phyloP scores from a whole-genome alignment of 2,888 invertebrate species.

The Dynastes tityus region DNA sequence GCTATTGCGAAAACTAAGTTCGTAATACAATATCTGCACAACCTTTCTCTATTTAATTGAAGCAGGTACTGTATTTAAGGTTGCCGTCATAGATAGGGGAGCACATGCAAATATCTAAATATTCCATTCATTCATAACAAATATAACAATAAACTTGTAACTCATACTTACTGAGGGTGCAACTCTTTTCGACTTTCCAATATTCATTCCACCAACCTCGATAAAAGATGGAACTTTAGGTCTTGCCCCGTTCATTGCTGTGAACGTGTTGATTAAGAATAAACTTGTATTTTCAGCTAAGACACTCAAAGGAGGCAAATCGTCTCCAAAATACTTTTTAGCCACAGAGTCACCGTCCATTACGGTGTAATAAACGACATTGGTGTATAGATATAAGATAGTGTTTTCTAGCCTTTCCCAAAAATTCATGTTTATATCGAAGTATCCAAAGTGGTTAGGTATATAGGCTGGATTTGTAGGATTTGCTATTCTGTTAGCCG shows the following conservation, averaged over 20 bases:
- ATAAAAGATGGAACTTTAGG: slow-evolving; percentile 70
- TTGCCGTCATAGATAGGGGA: too few relatives aligned
- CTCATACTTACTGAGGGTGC: slow-evolving; percentile 43
- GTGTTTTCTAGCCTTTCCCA: slow-evolving; percentile 62
- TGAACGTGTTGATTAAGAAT: slow-evolving; percentile 71
- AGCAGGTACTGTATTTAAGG: too few relatives aligned
- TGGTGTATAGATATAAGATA: slow-evolving; percentile 51
- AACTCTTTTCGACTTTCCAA: slow-evolving; percentile 62
- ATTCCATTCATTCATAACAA: too few relatives aligned
- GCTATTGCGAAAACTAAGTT: too few relatives aligned
- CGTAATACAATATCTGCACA: too few relatives aligned
- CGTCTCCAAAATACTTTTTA: slow-evolving; percentile 61
- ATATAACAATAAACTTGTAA: too few relatives aligned
- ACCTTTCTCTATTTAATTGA: too few relatives aligned
- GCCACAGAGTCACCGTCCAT: slow-evolving; percentile 59
- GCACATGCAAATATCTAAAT: too few relatives aligned
- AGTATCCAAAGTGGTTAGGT: slow-evolving; percentile 68
- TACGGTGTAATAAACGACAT: slow-evolving; percentile 57
- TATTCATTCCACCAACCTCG: slow-evolving; percentile 73
- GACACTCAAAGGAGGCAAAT: slow-evolving; percentile 64
- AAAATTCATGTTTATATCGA: slow-evolving; percentile 60
- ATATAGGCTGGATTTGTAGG: slow-evolving; percentile 71
- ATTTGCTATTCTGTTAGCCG: slow-evolving; percentile 69
- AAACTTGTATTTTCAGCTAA: slow-evolving; percentile 69
- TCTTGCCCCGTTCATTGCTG: slow-evolving; percentile 69